Conservation (phyloP, 2,797 vertebrate species). For the Picus viridis region DNA sequence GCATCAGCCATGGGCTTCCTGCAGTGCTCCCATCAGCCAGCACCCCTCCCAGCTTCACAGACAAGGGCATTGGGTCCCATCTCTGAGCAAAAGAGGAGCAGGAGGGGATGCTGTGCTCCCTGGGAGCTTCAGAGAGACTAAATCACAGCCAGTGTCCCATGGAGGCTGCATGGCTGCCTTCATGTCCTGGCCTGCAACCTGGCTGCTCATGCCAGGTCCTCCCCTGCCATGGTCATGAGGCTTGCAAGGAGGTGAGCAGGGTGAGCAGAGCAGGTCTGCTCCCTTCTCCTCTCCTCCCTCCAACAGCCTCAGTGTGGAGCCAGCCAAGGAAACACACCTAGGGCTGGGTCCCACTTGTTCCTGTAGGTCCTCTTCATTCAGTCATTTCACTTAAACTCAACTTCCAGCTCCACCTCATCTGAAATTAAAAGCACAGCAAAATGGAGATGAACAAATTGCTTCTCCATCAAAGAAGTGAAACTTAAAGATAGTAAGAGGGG, state of each 20-base stretch:
- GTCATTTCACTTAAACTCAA: not conserved
- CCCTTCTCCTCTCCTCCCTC: not conserved
- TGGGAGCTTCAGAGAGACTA: not conserved
- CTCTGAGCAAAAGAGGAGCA: not conserved
- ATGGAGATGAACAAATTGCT: not conserved
- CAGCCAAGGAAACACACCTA: not conserved
- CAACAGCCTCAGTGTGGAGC: not conserved
- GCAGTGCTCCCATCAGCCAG: not conserved
- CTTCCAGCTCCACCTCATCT: not conserved
- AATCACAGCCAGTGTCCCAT: rapidly evolving
- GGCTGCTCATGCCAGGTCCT: not conserved
- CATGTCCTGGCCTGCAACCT: not conserved
- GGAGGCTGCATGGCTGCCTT: not conserved
- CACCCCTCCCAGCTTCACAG: not conserved
- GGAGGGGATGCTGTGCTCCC: rapidly evolving
- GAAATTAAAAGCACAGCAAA: not conserved
- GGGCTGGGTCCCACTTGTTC: not conserved
- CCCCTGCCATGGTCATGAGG: rapidly evolving
- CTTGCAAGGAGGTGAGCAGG: not conserved
- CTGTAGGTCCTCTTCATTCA: not conserved
- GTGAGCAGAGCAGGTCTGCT: not conserved
- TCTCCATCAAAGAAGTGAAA: not conserved
- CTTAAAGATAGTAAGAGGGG: not conserved
- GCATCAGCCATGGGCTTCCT: not conserved
- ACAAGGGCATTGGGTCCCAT: not conserved